Evolutionary conservation across 2,113 vertebrate species (phyloP).

Genomic region (Melospiza georgiana): DNA sequence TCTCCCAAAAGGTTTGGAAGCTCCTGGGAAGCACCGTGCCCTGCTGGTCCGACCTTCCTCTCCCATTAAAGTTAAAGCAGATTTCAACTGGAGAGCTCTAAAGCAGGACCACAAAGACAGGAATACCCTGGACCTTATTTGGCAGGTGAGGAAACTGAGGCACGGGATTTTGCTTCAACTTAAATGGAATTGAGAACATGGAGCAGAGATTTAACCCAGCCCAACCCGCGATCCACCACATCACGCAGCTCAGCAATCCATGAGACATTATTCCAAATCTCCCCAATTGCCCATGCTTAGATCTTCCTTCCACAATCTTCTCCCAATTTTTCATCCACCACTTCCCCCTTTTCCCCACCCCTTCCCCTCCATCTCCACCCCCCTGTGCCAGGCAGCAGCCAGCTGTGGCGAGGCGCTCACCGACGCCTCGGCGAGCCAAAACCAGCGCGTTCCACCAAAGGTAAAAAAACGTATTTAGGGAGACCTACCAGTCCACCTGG

Average conservation of each 20-base stretch:
- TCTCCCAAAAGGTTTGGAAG: neutral
- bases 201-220: neutral
- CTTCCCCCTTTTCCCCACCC: neutral
- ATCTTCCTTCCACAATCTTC: neutral
- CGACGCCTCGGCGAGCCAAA: neutral
- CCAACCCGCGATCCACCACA: accelerated
- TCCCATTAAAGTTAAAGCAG: accelerated
- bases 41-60: accelerated
- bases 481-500: conserved; percentile 92
- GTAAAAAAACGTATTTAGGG: neutral
- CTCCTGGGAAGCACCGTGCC: neutral
- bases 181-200: accelerated
- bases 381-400: neutral
- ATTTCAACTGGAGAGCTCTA: neutral
- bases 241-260: neutral
- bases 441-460: neutral
- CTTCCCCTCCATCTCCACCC: neutral
- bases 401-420: neutral
- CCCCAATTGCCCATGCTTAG: accelerated
- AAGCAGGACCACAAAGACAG: neutral
- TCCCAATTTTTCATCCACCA: neutral
- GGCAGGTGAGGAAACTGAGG: neutral
- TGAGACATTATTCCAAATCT: accelerated
- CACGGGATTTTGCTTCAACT: neutral
- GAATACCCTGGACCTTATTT: neutral